Evolutionary conservation across 2,797 vertebrate genomes (phyloP), one percentile per base, ranked within the genome.

Genomic region (Gobio occitaniae): DNA sequence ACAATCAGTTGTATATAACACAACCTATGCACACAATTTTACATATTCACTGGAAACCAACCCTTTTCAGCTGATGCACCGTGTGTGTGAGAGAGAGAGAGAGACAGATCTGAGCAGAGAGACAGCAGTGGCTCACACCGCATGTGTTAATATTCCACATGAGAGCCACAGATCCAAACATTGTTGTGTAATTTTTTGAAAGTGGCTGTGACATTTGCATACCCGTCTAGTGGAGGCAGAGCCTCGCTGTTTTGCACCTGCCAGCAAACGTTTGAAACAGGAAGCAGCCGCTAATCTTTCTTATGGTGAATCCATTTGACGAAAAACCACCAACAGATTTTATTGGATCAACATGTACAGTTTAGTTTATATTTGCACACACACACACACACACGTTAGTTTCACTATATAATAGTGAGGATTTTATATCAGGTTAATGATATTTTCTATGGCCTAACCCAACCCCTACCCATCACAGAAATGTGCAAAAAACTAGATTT

Each of bases 161-260:
- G 61, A 83, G 61, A 52, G 82, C 48, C 61, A 83, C 82, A 29
- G 82, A 83, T 83, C 61, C 72, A 77, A 84, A 77, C 74, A 84
- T 69, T 84, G 72, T 84, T 84, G 63, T 78, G 72, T 77, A 69
- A 78, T 84, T 77, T 83, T 77, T 56, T 80, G 32, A 84, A 83
- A 78, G 82, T 52, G 63, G 48, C 63, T 69, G 70, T 61, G 59
- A 54, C 63, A 77, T 84, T 84, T 78, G 63, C 74, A 84, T 76
- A 11, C 10, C 63, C 7, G 8, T 76, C 59, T 75, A 83, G 72
- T 68, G 59, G 82, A 68, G 32, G 65, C 65, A 82, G 59, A 83
- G 72, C 41, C 36, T 25, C 5, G 72, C n/a, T 56, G 41, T 84
- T 82, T 25, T 56, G 72, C 74, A 83, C 61, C 48, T 21, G 44